Percentiles rank a stretch among this genome's conserved stretches.
phyloP scores from a whole-genome alignment of 2,113 vertebrate species.

The Chiloscyllium plagiosum region DNA sequence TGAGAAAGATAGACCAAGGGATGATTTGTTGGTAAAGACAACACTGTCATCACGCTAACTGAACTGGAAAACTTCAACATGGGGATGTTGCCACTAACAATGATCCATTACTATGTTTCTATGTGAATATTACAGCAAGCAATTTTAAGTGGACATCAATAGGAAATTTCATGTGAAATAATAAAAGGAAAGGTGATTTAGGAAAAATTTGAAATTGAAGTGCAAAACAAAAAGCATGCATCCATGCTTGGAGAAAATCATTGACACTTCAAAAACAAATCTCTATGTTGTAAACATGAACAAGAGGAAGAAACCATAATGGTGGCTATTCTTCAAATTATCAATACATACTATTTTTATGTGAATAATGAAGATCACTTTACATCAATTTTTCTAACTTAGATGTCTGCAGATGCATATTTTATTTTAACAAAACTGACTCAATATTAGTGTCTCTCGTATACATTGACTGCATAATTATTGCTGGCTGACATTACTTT shows the following conservation, averaged over 20 bases:
- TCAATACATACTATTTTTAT: neutral
- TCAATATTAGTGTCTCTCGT: neutral
- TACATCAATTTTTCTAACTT: neutral
- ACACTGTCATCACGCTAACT: neutral
- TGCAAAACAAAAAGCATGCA: neutral
- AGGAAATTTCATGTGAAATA: neutral
- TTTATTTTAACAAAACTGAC: neutral
- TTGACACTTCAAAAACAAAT: neutral
- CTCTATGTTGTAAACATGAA: neutral
- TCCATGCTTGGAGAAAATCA: neutral
- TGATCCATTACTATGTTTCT: neutral
- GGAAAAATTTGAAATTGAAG: neutral
- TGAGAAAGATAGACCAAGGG: neutral
- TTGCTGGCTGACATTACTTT: neutral
- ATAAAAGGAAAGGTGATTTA: neutral
- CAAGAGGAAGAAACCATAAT: neutral
- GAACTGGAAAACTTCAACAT: neutral
- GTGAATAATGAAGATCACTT: neutral
- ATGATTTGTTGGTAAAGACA: neutral
- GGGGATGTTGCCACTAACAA: no score
- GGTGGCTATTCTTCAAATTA: neutral
- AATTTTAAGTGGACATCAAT: neutral
- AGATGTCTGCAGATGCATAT: neutral
- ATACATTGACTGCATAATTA: neutral
- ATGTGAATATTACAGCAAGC: no score